Evolutionary conservation across 2,113 vertebrate species (phyloP).

Genomic region (Merops nubicus): DNA sequence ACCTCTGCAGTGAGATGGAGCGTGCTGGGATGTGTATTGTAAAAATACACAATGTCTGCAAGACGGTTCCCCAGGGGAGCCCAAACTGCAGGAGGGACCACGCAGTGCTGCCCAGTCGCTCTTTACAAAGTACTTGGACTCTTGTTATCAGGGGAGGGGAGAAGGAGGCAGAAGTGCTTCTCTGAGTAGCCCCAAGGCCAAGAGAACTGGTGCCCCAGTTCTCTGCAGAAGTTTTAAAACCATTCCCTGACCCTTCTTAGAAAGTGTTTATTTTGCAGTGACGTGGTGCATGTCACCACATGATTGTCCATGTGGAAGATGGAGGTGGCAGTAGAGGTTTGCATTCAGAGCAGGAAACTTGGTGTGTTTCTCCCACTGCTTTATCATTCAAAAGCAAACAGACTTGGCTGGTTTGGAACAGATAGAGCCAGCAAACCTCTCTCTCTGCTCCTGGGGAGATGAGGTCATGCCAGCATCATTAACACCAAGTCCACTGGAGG

Average conservation of each 20-base stretch:
- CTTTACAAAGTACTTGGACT: neutral
- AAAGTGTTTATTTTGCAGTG: neutral
- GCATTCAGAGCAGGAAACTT: neutral
- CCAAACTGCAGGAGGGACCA: neutral
- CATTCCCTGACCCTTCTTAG: neutral
- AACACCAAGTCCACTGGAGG: neutral
- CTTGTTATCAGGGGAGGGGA: neutral
- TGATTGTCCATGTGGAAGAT: neutral
- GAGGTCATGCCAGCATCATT: neutral
- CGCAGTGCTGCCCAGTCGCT: neutral
- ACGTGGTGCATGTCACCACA: rapidly evolving
- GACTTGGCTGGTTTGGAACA: neutral
- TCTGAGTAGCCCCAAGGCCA: neutral
- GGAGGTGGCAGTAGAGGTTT: neutral
- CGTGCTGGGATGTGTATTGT: neutral
- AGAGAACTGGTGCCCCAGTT: neutral
- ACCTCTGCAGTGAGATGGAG: neutral
- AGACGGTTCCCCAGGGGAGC: neutral
- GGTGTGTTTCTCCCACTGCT: neutral
- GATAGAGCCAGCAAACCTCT: neutral
- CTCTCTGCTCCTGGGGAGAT: neutral
- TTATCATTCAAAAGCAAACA: neutral
- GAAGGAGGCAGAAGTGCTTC: neutral
- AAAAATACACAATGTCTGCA: neutral
- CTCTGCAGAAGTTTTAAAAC: neutral